These are phyloP conservation scores for Sphinx pinastri DNA, from an alignment of 2,888 invertebrate species.

Conservation along the genomic window DNA sequence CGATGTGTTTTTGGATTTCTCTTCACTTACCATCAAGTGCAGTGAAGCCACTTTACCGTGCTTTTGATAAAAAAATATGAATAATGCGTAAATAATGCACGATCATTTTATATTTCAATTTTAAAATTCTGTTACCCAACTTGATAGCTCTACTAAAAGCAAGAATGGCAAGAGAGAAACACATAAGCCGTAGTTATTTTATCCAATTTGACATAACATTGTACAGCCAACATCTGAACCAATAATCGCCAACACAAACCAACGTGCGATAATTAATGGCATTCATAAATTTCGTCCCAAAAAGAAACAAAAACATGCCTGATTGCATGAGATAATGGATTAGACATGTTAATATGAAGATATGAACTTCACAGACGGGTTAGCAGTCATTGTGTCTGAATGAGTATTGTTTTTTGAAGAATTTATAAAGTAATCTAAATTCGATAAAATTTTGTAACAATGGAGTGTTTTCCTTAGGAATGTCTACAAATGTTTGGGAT, in stretches of 20 bases:
- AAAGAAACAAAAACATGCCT: conserved; percentile 48
- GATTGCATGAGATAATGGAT: conserved; percentile 47
- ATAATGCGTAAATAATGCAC: too few species aligned
- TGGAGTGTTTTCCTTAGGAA: not conserved
- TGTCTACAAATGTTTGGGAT: not conserved
- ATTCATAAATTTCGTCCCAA: conserved; percentile 57
- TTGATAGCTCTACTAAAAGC: not conserved
- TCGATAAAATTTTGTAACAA: too few species aligned
- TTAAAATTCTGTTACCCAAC: not conserved
- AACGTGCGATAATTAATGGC: conserved; percentile 53
- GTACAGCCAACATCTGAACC: conserved; percentile 35
- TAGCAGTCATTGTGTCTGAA: conserved; percentile 3
- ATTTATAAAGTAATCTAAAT: conserved; percentile 1
- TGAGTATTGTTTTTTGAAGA: not conserved
- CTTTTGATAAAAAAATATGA: too few species aligned
- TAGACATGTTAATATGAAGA: conserved; percentile 57
- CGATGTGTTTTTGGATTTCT: too few species aligned
- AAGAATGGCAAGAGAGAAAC: not conserved
- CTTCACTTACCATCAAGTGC: too few species aligned
- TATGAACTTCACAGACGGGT: conserved; percentile 23
- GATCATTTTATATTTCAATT: too few species aligned
- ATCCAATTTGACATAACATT: not conserved
- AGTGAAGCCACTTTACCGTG: too few species aligned
- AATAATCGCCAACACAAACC: conserved; percentile 42
- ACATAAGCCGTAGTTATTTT: too few species aligned